Base-by-base conservation (phyloP, 1,140 invertebrate species). In the Bradysia coprophila region DNA sequence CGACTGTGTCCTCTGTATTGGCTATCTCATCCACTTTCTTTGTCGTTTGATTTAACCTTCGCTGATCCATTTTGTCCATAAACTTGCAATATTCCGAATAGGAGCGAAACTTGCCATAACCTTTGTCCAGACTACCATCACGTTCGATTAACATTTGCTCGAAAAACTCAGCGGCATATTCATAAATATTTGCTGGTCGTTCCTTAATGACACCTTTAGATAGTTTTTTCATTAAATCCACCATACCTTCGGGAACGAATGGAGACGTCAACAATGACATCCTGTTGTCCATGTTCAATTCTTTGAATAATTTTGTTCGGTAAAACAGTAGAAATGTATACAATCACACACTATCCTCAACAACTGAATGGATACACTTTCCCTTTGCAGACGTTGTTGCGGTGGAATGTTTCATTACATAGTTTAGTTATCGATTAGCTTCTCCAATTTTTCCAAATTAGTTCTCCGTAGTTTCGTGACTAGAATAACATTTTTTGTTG, bases 161-260 rank as follows among this genome's bases (percentile, higher is more conserved):
- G 54, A 69, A 64, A 45, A 68, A 66, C 13, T 62, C 48, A 18
- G 63, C 57, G 43, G 64, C 67, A 45, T 64, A 68, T 16, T 57
- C 50, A 24, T 65, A 61, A 22, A 69, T 50, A 45, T 68, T 59
- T 3, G 52, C 46, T 0, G 68, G 66, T 43, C 64, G 67, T 43
- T 64, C 56, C 42, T 58, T 61, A 1, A 71, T 53, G 2, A 69
- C 65, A 39, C 67, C 62, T 45, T 61, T 69, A 5, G 66, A 58
- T 13, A 71, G 57, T 13, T 63, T 65, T 46, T 68, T 68, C 50
- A 71, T 67, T 18, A 69, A 43, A 19, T 66, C 60, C 2, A 66
- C 57, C 0, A 71, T 53, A 3, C 62, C 65, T n/a, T 57, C 47
- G 8, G 68, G 68, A 54, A 70, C 63, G 40, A 62, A 63, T 2